A percentile compares a stretch with the other conserved stretches of the same genome.
Evolutionary conservation across 1,140 invertebrate genomes (phyloP).

Genomic region (Drosophila pseudoobscura): DNA sequence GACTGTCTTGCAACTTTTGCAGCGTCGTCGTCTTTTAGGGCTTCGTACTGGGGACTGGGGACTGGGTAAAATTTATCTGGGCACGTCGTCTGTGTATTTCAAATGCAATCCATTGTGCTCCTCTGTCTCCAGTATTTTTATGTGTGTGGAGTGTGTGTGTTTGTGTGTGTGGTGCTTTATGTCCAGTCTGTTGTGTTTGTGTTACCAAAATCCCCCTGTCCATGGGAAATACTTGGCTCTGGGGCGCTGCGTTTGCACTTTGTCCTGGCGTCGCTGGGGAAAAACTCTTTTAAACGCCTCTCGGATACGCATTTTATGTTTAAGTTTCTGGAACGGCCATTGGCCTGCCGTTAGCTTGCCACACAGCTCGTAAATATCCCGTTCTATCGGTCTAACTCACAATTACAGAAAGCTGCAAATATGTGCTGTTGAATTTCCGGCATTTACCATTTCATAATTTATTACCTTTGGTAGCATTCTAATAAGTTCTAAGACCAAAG

Average conservation of each 20-base stretch:
- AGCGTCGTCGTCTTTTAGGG: constrained; percentile 56
- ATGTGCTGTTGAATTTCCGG: neutral
- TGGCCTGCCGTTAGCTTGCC: constrained; percentile 5
- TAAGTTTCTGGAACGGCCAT: constrained; percentile 30
- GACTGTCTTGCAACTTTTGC: constrained; percentile 67
- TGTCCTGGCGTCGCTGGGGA: constrained; percentile 27
- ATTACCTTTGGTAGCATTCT: too few species aligned
- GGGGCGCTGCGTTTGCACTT: constrained; percentile 70
- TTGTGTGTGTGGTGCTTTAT: constrained; percentile 59
- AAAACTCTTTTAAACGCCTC: constrained; percentile 61
- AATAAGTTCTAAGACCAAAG: neutral
- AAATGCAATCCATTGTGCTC: constrained; percentile 58
- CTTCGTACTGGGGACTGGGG: constrained; percentile 7
- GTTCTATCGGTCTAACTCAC: constrained; percentile 3
- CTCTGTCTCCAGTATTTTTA: constrained; percentile 8
- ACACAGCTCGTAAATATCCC: constrained; percentile 29
- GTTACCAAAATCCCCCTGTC: constrained; percentile 61
- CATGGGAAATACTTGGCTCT: constrained; percentile 55
- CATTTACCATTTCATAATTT: constrained; percentile 6
- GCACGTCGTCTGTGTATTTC: constrained; percentile 66
- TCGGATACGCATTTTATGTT: constrained; percentile 39
- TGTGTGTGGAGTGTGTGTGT: neutral
- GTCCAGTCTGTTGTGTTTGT: constrained; percentile 73
- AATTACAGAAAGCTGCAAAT: constrained; percentile 12
- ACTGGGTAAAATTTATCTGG: constrained; percentile 62